Conservation (phyloP, 2,888 invertebrate species). For the Suillia variegata region DNA sequence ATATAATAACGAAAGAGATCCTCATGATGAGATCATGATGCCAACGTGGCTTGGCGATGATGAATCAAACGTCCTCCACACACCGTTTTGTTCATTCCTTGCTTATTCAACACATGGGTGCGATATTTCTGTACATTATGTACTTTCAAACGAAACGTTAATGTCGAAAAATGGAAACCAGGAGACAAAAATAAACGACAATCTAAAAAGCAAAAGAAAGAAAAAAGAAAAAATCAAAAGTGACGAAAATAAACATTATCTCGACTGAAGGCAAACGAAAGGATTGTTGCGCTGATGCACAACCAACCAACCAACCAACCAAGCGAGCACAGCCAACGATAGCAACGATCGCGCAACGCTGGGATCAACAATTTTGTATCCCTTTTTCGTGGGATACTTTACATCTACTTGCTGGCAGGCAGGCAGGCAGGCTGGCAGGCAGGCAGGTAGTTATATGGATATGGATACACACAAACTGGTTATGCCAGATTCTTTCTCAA, state of each 20-base stretch:
- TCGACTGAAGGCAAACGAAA: not conserved
- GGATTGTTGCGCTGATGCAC: too few species aligned
- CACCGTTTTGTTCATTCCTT: too few species aligned
- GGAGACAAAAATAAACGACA: not conserved
- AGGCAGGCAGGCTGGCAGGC: not conserved
- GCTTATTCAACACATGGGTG: too few species aligned
- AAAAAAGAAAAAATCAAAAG: not conserved
- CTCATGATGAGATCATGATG: too few species aligned
- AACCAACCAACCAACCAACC: too few species aligned
- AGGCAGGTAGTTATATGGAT: not conserved
- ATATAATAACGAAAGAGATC: too few species aligned
- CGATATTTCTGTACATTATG: too few species aligned
- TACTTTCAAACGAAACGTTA: too few species aligned
- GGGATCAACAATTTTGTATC: constrained; percentile 8
- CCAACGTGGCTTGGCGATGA: too few species aligned
- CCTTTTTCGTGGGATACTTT: constrained; percentile 8
- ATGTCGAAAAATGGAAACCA: too few species aligned
- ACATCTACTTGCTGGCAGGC: not conserved
- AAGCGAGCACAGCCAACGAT: not conserved
- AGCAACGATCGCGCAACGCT: not conserved
- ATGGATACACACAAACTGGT: constrained; percentile 4
- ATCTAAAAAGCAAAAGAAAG: not conserved
- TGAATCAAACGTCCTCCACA: too few species aligned
- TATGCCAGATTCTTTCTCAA: not conserved
- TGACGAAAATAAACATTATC: not conserved